Evolutionary conservation across 2,797 vertebrate genomes (phyloP).

Genomic region (Sciurus carolinensis): DNA sequence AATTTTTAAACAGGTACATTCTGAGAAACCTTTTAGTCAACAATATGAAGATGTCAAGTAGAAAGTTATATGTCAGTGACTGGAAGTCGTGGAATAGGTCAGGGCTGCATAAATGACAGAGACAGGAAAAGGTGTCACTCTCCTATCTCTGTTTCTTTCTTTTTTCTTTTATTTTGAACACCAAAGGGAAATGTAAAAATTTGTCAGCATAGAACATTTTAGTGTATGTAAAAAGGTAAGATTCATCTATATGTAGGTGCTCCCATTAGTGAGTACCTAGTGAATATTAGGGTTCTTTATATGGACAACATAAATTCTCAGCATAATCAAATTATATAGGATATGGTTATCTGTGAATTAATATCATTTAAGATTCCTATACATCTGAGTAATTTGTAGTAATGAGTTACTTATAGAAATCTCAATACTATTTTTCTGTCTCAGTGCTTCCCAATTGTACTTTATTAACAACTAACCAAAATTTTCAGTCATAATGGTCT

Average conservation of each 20-base stretch:
- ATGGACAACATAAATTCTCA: neutral
- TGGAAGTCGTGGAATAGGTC: neutral
- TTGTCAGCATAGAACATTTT: neutral
- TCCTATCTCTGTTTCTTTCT: neutral
- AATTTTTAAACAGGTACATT: neutral
- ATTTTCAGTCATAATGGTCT: neutral
- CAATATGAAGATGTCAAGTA: neutral
- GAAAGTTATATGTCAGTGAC: neutral
- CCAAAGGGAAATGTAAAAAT: neutral
- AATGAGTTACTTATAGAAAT: conserved; percentile 10
- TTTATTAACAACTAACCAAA: neutral
- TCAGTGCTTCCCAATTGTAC: neutral
- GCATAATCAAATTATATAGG: neutral
- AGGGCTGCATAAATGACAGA: neutral
- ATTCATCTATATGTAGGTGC: neutral
- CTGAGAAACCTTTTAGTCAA: neutral
- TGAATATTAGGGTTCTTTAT: neutral
- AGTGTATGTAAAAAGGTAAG: neutral
- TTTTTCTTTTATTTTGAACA: neutral
- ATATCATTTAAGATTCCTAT: neutral
- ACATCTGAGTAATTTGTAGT: neutral
- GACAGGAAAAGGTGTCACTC: neutral
- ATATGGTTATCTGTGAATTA: neutral
- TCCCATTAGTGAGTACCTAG: neutral
- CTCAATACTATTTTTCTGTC: neutral